A percentile compares a stretch with the other conserved stretches of the same genome.
Conservation (phyloP, 2,113 vertebrate genomes). For the Rhinolophus ferrumequinum region DNA sequence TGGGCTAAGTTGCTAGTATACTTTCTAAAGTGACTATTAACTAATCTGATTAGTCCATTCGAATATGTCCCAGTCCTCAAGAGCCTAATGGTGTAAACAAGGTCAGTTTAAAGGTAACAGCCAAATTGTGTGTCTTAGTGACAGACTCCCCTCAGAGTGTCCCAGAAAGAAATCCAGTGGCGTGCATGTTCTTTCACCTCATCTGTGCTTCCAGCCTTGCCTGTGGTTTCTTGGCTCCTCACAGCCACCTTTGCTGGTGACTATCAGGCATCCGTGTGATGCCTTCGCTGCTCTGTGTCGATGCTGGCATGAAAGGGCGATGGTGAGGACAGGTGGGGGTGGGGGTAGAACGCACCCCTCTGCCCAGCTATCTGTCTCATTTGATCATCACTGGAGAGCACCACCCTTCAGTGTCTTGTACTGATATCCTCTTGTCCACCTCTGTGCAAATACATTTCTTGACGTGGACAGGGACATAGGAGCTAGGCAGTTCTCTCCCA, state of each 20-base stretch:
- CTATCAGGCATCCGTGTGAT: not conserved
- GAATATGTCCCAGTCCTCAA: not conserved
- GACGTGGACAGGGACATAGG: not conserved
- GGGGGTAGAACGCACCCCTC: not conserved
- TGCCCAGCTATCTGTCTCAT: not conserved
- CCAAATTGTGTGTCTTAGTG: not conserved
- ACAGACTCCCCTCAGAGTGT: not conserved
- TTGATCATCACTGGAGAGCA: not conserved
- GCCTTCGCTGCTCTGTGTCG: not conserved
- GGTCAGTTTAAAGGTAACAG: not conserved
- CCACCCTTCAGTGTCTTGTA: not conserved
- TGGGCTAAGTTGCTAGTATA: not conserved
- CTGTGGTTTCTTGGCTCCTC: not conserved
- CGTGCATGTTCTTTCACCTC: not conserved
- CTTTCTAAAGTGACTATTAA: not conserved
- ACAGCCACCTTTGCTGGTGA: not conserved
- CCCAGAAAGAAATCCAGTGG: not conserved
- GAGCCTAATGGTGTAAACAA: not conserved
- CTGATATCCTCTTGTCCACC: not conserved
- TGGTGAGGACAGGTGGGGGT: too few species aligned
- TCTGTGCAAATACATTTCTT: not conserved
- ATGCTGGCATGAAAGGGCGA: not conserved
- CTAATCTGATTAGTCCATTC: constrained; percentile 32
- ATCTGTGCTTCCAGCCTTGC: not conserved
- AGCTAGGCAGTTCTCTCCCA: too few species aligned